Percentiles rank a stretch among this genome's conserved stretches.
phyloP scores from a whole-genome alignment of 1,140 invertebrate species.

The Acyrthosiphon pisum region DNA sequence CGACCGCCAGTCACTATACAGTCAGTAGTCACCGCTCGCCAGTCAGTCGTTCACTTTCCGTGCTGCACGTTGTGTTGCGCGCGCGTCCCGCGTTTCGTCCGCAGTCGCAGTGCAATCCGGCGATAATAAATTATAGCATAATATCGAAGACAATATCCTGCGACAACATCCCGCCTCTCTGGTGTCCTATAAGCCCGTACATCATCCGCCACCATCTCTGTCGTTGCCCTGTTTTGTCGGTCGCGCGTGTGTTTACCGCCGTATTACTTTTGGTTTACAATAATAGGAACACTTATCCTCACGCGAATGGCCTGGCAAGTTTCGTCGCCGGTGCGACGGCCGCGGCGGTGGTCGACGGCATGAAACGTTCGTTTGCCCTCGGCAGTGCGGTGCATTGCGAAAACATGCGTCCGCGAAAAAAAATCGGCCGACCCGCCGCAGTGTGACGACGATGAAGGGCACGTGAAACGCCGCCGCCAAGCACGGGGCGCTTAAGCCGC shows the following conservation, averaged over 20 bases:
- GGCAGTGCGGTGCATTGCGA: slow-evolving; percentile 27
- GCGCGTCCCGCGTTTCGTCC: not conserved
- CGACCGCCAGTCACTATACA: not conserved
- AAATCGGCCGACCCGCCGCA: slow-evolving; percentile 7
- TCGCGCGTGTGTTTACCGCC: not conserved
- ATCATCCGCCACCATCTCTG: not conserved
- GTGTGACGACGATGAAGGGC: slow-evolving; percentile 30
- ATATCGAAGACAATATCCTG: not conserved
- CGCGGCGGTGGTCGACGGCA: not conserved
- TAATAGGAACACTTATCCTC: not conserved
- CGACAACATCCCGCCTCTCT: not conserved
- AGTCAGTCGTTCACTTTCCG: slow-evolving; percentile 16
- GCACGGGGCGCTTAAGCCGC: not conserved
- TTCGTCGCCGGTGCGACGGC: not conserved
- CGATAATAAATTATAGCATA: not conserved
- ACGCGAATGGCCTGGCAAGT: not conserved
- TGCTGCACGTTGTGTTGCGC: not conserved
- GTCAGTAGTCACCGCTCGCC: not conserved
- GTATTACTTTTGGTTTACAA: not conserved
- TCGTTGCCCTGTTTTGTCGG: not conserved
- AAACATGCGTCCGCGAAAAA: slow-evolving; percentile 49
- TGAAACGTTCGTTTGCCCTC: not conserved
- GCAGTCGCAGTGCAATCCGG: not conserved
- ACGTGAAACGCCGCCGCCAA: not conserved
- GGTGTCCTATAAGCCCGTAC: too few relatives aligned